phyloP scores from a whole-genome alignment of 1,140 invertebrate genomes.

The Hycleus cichorii region DNA sequence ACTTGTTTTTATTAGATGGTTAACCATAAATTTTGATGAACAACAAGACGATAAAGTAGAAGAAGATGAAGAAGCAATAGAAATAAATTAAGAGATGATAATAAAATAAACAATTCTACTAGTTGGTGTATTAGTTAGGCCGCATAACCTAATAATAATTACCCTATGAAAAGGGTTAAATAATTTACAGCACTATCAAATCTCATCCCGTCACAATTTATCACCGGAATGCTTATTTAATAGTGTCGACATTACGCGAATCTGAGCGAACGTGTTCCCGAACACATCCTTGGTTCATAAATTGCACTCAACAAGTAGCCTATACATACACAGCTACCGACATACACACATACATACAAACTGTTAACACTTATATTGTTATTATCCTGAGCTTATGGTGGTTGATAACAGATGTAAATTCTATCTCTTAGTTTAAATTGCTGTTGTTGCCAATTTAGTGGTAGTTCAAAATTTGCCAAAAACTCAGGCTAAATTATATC shows the following conservation, averaged over 20 bases:
- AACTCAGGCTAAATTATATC: too few relatives aligned
- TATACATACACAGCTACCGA: conserved; percentile 27
- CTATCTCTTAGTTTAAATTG: conserved; percentile 41
- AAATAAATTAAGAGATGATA: conserved; percentile 25
- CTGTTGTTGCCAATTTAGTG: conserved; percentile 9
- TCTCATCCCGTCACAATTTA: conserved; percentile 43
- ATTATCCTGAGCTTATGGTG: conserved; percentile 41
- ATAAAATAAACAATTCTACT: conserved; percentile 29
- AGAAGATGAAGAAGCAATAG: not conserved
- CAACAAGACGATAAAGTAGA: too few relatives aligned
- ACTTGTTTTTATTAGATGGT: too few relatives aligned
- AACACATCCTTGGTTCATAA: conserved; percentile 39
- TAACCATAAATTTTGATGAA: too few relatives aligned
- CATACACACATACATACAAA: too few relatives aligned
- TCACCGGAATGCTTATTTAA: conserved; percentile 44
- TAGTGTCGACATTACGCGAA: conserved; percentile 33
- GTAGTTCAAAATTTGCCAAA: conserved; percentile 36
- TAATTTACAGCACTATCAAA: conserved; percentile 44
- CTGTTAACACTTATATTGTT: conserved; percentile 41
- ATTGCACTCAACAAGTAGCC: conserved; percentile 44
- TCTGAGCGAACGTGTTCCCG: conserved; percentile 30
- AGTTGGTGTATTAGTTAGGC: conserved; percentile 16
- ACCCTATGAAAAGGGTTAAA: conserved; percentile 41
- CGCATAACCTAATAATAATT: conserved; percentile 40
- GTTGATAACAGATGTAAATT: conserved; percentile 42